Evolutionary conservation across 2,888 invertebrate species (phyloP).

Genomic region (Dryadula phaetusa): DNA sequence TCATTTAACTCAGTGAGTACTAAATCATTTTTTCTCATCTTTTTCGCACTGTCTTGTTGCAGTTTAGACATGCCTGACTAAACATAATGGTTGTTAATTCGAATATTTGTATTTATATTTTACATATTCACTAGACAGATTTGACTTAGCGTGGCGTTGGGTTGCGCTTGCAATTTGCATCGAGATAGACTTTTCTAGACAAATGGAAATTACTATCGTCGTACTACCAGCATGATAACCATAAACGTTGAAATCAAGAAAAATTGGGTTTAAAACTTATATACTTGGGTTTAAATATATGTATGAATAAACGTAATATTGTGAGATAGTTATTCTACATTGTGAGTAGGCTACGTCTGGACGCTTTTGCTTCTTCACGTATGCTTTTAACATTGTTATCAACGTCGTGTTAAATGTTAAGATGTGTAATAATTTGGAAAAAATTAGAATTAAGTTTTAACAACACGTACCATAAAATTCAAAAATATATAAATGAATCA

Average conservation of each 20-base stretch:
- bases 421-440: neutral
- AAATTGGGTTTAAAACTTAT: neutral
- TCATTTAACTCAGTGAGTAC: neutral
- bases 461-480: too few species aligned
- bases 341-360: neutral
- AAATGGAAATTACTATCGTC: neutral
- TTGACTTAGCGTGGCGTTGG: neutral
- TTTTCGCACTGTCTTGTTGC: neutral
- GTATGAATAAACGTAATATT: neutral
- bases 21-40: neutral
- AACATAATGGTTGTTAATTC: neutral
- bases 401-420: neutral
- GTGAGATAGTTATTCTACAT: constrained; percentile 1
- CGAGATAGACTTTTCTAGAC: neutral
- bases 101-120: neutral
- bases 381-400: neutral
- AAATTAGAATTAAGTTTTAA: neutral
- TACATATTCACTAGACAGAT: neutral
- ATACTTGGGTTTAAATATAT: neutral
- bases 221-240: neutral
- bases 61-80: neutral
- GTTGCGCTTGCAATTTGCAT: neutral
- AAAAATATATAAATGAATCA: too few species aligned
- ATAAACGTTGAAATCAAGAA: neutral
- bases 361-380: neutral